Base-by-base conservation (phyloP, 2,888 invertebrate species). In the Ormia ochracea region DNA sequence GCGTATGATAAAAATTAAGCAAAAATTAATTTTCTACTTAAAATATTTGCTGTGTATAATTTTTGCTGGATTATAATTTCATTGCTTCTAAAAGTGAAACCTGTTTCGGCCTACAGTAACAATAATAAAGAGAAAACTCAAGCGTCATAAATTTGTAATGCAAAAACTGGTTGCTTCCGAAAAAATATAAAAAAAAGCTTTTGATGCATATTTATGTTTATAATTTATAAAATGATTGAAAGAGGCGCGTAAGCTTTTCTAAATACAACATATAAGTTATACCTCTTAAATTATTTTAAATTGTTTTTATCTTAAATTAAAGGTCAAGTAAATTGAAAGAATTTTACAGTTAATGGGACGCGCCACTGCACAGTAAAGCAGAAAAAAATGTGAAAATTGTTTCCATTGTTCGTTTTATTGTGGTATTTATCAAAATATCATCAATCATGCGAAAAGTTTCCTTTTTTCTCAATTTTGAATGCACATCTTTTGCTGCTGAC, bases 401-500 rank as follows among this genome's bases (percentile, higher is more conserved):
- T 52, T 1, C 41, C 78, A 72, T 68, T 76, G 66, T 72, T 68
- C 72, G 38, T 50, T 54, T 50, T 54, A 63, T 38, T 63, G 75
- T 80, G 74, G 69, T 75, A 76, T 68, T 75, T 58, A 80, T 80
- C 61, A 80, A 76, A 80, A 63, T 80, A 61, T 76, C 80, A 80
- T 80, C 76, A 80, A 80, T 80, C 80, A 80, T 72, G 50, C 33
- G 10, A 28, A 52, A 41, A n/a, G 17, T 28, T 59, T 54, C n/a
- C 43, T 61, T 65, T 77, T 41, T 77, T 45, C 45, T 52, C 59
- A 28, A 59, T 28, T 78, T 66, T 50, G 48, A 38, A 50, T 66
- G 76, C 74, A 54, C 50, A 73, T 84, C 83, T 86, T 86, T 83
- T 81, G 84, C 81, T 83, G 70, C 73, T 82, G 85, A 84, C 76